These are phyloP conservation scores for Tragelaphus scriptus DNA, from an alignment of 2,113 vertebrate species.

Conservation along the genomic window DNA sequence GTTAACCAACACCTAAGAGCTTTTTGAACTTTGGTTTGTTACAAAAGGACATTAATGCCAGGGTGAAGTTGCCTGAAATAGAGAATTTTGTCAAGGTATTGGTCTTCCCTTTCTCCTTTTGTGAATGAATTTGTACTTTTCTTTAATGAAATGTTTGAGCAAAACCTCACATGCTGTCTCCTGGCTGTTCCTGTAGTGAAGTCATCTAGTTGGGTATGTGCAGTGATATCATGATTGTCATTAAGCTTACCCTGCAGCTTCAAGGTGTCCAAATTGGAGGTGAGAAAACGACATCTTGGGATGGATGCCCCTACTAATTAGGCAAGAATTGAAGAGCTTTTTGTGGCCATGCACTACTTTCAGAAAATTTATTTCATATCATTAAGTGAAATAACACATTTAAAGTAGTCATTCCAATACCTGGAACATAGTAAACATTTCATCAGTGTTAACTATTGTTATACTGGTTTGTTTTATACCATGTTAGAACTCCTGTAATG, in stretches of 20 bases:
- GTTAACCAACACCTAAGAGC: background rate
- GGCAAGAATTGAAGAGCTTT: conserved; percentile 1
- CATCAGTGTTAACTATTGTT: background rate
- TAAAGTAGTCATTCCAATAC: background rate
- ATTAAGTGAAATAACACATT: conserved; percentile 12
- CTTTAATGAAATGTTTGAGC: conserved; percentile 29
- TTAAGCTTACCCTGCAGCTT: background rate
- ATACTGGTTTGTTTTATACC: background rate
- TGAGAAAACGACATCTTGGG: background rate
- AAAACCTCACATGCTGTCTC: background rate
- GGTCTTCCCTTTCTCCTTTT: conserved; percentile 1
- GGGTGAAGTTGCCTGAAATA: background rate
- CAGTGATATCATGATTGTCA: conserved; percentile 11
- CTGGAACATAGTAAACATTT: background rate
- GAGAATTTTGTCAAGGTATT: conserved; percentile 13
- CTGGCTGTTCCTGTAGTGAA: conserved; percentile 11
- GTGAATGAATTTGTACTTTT: conserved; percentile 26
- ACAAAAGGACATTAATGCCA: background rate
- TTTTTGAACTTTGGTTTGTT: conserved; percentile 26
- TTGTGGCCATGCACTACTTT: background rate
- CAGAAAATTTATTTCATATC: conserved; percentile 1
- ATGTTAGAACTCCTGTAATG: background rate
- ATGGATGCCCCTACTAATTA: background rate
- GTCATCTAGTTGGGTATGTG: background rate
- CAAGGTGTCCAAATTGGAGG: conserved; percentile 21